phyloP scores from a whole-genome alignment of 2,113 vertebrate genomes.

The Scolopax mira region DNA sequence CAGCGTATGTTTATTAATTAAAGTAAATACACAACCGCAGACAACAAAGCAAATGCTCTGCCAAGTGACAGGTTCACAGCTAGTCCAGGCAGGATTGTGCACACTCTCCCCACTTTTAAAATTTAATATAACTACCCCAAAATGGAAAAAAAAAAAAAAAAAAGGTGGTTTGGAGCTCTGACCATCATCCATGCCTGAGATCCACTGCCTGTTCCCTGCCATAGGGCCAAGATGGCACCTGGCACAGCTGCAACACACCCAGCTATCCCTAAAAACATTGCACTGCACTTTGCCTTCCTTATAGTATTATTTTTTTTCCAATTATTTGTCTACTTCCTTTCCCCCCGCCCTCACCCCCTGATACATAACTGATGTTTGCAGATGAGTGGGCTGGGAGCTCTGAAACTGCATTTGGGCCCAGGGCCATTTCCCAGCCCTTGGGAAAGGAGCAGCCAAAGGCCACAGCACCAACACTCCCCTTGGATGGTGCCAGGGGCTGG shows the following conservation, averaged over 20 bases:
- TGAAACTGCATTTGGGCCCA: background rate
- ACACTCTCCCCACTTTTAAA: background rate
- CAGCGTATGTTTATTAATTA: background rate
- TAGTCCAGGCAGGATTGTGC: background rate
- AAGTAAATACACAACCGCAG: background rate
- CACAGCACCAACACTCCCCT: fast-evolving
- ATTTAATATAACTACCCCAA: background rate
- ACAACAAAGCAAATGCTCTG: background rate
- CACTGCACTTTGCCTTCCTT: background rate
- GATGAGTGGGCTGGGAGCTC: background rate
- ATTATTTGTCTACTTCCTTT: background rate
- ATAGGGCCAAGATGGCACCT: fast-evolving
- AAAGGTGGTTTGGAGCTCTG: background rate
- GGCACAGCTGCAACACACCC: no score
- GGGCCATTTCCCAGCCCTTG: background rate
- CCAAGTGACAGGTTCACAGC: background rate
- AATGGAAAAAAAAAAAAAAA: background rate
- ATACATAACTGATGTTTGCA: background rate
- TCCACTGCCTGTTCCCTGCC: fast-evolving
- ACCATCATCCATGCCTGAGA: background rate
- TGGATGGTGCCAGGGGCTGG: background rate
- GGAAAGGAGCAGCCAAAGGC: background rate
- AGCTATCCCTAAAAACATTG: background rate
- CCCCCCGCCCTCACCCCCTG: no score
- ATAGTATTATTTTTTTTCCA: background rate